Percentiles rank a stretch among this genome's conserved stretches.
Evolutionary conservation across 2,797 vertebrate genomes (phyloP).

Genomic region (Syngnathus rostellatus): DNA sequence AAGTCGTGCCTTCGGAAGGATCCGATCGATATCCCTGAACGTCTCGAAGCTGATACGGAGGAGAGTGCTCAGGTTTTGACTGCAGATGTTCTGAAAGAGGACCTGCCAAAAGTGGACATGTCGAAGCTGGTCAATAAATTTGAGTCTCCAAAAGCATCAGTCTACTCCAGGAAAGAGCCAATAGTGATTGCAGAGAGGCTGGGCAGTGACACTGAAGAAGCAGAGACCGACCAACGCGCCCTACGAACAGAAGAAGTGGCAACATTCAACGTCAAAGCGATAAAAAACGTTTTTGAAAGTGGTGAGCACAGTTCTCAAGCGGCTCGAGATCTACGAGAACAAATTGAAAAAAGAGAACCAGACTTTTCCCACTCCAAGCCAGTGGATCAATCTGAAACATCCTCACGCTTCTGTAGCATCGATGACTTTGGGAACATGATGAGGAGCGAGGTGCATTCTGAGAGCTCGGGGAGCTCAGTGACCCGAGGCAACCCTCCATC

Average conservation of each 20-base stretch:
- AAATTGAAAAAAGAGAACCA: constrained; percentile 64
- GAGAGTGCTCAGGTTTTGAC: constrained; percentile 34
- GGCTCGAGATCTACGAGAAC: constrained; percentile 63
- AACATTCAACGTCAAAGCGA: constrained; percentile 70
- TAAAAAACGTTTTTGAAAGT: constrained; percentile 74
- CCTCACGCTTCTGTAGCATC: constrained; percentile 60
- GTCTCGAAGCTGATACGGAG: constrained; percentile 61
- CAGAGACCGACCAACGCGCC: constrained; percentile 49
- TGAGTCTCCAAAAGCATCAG: constrained; percentile 66
- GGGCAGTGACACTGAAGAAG: constrained; percentile 65
- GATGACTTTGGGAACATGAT: constrained; percentile 69
- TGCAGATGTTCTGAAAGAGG: constrained; percentile 60
- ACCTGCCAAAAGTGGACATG: constrained; percentile 66
- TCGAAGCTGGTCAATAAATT: constrained; percentile 70
- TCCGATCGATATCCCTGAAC: constrained; percentile 70
- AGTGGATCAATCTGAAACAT: constrained; percentile 50
- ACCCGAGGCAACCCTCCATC: constrained; percentile 78
- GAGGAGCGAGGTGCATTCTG: constrained; percentile 54
- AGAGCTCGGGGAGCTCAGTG: constrained; percentile 58
- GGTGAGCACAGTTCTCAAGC: constrained; percentile 69
- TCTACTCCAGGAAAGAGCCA: constrained; percentile 67
- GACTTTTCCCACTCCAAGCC: constrained; percentile 36
- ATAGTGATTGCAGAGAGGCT: constrained; percentile 67
- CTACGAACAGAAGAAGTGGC: constrained; percentile 61
- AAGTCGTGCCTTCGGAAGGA: constrained; percentile 64